Conservation (phyloP, 2,113 vertebrate genomes). For the Pseudorhombus dupliciocellatus region DNA sequence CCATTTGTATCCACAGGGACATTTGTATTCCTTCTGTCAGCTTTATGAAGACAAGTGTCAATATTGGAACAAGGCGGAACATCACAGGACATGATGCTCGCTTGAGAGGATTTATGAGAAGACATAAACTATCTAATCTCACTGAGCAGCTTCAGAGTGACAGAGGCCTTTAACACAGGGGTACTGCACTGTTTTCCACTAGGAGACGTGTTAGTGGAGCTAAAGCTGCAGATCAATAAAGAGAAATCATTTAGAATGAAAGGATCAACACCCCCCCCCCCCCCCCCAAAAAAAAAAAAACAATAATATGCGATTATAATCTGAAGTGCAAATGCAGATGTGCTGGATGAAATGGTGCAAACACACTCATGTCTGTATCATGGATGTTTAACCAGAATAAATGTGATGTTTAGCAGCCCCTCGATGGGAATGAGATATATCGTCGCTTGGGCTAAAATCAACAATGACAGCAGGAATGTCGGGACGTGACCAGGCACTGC, state of each 20-base stretch:
- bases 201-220: not conserved
- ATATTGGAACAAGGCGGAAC: slow-evolving; percentile 2
- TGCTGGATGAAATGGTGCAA: too few relatives aligned
- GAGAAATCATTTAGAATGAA: not conserved
- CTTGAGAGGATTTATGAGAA: slow-evolving; percentile 19
- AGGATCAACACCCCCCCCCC: not conserved
- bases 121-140: slow-evolving; percentile 28
- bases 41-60: slow-evolving; percentile 29
- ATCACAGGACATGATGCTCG: slow-evolving; percentile 9
- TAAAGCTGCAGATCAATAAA: not conserved
- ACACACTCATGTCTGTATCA: not conserved
- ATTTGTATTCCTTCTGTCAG: not conserved
- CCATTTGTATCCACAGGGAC: not conserved
- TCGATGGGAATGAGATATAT: slow-evolving; percentile 38
- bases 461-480: slow-evolving; percentile 54
- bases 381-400: not conserved
- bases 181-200: not conserved
- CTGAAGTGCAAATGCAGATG: not conserved
- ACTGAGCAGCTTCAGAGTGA: slow-evolving; percentile 7
- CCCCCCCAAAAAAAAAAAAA: too few relatives aligned
- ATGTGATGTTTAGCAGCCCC: not conserved
- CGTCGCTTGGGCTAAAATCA: slow-evolving; percentile 32
- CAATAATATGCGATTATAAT: not conserved
- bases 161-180: not conserved
- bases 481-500: slow-evolving; percentile 38